Evolutionary conservation across 2,888 invertebrate genomes (phyloP).

Genomic region (Dexiosoma caninum): DNA sequence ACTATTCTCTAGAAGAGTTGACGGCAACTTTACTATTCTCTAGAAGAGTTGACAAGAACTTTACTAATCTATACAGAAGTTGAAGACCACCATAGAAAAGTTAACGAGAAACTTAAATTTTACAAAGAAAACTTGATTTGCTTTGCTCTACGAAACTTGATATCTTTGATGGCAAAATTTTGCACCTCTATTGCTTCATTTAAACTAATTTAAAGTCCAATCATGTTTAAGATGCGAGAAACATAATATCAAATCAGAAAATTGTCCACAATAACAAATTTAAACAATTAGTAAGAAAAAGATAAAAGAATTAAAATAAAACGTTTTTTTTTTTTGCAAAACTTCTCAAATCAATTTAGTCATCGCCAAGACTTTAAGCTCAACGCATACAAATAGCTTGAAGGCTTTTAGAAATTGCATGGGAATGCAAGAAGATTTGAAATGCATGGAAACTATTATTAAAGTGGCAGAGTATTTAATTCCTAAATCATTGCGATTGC

Average conservation of each 20-base stretch:
- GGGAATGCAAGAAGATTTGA: conserved; percentile 20
- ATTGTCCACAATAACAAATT: background rate
- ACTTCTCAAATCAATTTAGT: conserved; percentile 4
- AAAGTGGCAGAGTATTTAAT: conserved; percentile 54
- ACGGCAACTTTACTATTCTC: no score
- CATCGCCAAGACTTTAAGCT: background rate
- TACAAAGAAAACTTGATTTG: no score
- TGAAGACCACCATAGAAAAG: no score
- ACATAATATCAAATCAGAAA: conserved; percentile 18
- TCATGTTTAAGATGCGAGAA: background rate
- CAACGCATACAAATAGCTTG: background rate
- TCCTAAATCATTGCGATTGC: conserved; percentile 45
- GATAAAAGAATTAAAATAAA: conserved; percentile 27
- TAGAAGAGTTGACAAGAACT: no score
- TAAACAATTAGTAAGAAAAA: conserved; percentile 38
- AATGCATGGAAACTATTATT: conserved; percentile 45
- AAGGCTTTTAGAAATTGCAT: background rate
- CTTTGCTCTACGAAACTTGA: no score
- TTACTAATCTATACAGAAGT: no score
- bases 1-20: no score
- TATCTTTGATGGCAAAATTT: no score
- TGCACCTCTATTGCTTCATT: no score
- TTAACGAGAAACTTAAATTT: no score
- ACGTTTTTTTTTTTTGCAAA: conserved; percentile 61
- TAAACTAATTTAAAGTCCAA: no score